Percentiles rank a stretch among this genome's conserved stretches.
Evolutionary conservation across 2,888 invertebrate species (phyloP).

Genomic region (Rugalucina vietnamica): DNA sequence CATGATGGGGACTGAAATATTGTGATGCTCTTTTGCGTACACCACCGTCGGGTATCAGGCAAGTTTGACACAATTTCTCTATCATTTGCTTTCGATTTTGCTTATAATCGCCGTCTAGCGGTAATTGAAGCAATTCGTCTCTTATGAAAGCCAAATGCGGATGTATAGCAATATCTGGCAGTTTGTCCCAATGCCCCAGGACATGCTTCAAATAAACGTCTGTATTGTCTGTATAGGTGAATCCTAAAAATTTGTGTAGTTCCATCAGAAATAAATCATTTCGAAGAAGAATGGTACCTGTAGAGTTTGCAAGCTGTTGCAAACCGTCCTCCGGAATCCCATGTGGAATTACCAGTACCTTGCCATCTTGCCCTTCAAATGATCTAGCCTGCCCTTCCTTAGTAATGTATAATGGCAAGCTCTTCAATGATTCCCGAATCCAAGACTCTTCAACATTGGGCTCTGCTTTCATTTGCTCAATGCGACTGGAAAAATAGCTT

Average conservation of each 20-base stretch:
- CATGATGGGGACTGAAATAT: conserved; percentile 12
- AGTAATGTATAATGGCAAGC: conserved; percentile 26
- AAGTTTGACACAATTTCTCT: neutral
- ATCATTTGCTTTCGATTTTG: neutral
- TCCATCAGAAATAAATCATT: neutral
- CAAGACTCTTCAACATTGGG: neutral
- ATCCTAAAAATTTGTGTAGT: conserved; percentile 5
- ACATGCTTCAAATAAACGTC: conserved; percentile 15
- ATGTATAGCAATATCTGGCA: conserved; percentile 6
- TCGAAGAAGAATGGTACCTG: conserved; percentile 30
- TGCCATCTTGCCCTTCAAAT: neutral
- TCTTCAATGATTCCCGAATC: neutral
- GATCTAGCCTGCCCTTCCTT: neutral
- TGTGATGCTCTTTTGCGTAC: conserved; percentile 3
- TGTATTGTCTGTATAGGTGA: conserved; percentile 2
- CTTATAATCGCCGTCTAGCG: neutral
- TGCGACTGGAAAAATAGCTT: neutral
- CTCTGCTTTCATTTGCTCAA: neutral
- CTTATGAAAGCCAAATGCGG: conserved; percentile 19
- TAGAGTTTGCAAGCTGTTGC: conserved; percentile 36
- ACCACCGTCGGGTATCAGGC: neutral
- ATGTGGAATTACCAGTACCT: conserved; percentile 39
- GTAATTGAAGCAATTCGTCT: neutral
- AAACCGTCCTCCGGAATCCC: conserved; percentile 48
- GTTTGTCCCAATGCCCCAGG: neutral